Percentiles rank a stretch among this genome's conserved stretches.
Evolutionary conservation across 1,140 invertebrate species (phyloP).

Genomic region (Cotesia vestalis): DNA sequence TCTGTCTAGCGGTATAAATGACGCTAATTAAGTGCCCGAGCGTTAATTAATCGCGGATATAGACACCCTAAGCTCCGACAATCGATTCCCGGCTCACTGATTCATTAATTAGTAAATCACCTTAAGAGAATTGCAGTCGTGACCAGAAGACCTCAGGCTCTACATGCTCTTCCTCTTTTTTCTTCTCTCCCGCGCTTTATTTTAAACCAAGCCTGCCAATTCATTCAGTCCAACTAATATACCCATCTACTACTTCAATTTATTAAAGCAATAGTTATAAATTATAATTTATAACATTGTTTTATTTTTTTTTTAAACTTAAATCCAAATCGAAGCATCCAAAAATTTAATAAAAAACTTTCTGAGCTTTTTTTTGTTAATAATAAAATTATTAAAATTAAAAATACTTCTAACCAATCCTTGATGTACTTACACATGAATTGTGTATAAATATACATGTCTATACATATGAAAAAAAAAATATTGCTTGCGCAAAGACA

Average conservation of each 20-base stretch:
- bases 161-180: neutral
- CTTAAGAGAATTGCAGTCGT: slow-evolving; percentile 19
- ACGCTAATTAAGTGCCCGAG: slow-evolving; percentile 24
- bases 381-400: too few species aligned
- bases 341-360: too few species aligned
- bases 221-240: neutral
- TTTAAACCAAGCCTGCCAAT: neutral
- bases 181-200: neutral
- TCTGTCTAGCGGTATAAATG: neutral
- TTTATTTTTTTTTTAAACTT: too few species aligned
- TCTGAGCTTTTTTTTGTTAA: too few species aligned
- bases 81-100: slow-evolving; percentile 19
- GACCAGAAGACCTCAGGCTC: neutral
- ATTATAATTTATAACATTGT: too few species aligned
- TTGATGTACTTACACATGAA: too few species aligned
- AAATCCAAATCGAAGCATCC: too few species aligned
- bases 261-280: too few species aligned
- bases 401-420: too few species aligned
- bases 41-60: slow-evolving; percentile 29
- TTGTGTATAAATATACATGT: too few species aligned
- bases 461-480: too few species aligned
- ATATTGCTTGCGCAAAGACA: slow-evolving; percentile 4
- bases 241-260: too few species aligned
- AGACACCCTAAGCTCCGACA: slow-evolving; percentile 9
- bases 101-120: slow-evolving; percentile 34